Conservation (phyloP, 2,113 vertebrate species). For the Pardalotus punctatus region DNA sequence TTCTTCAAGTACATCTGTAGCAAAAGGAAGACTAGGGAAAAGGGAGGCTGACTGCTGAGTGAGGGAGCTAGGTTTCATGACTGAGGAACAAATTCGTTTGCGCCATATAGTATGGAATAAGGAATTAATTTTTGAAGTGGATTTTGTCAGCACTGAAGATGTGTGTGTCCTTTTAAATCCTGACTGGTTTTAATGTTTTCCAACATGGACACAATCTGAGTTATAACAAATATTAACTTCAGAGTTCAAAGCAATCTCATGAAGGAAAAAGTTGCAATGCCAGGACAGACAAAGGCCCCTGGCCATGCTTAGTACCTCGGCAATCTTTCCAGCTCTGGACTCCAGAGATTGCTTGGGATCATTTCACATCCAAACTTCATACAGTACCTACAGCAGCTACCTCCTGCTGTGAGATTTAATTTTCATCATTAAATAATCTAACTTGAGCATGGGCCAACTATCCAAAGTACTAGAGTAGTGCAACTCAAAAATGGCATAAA, state of each 20-base stretch:
- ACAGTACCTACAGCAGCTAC: not conserved
- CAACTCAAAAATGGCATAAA: not conserved
- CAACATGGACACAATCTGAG: not conserved
- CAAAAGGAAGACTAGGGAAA: not conserved
- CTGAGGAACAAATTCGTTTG: not conserved
- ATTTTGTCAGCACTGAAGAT: not conserved
- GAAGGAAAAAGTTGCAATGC: not conserved
- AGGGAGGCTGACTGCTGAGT: not conserved
- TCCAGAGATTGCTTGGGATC: not conserved
- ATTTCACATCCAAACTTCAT: not conserved
- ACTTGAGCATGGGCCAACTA: not conserved
- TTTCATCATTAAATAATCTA: not conserved
- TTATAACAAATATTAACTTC: not conserved
- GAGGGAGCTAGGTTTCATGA: rapidly evolving
- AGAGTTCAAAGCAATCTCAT: not conserved
- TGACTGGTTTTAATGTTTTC: not conserved
- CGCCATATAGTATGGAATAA: not conserved
- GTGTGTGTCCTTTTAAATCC: not conserved
- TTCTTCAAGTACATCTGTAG: not conserved
- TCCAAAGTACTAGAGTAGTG: not conserved
- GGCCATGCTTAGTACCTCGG: not conserved
- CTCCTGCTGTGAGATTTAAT: not conserved
- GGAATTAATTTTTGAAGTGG: not conserved
- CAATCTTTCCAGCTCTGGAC: not conserved
- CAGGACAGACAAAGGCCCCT: not conserved